These are phyloP conservation scores for Myotis brandtii DNA, from an alignment of 2,113 vertebrate genomes.

Conservation along the genomic window DNA sequence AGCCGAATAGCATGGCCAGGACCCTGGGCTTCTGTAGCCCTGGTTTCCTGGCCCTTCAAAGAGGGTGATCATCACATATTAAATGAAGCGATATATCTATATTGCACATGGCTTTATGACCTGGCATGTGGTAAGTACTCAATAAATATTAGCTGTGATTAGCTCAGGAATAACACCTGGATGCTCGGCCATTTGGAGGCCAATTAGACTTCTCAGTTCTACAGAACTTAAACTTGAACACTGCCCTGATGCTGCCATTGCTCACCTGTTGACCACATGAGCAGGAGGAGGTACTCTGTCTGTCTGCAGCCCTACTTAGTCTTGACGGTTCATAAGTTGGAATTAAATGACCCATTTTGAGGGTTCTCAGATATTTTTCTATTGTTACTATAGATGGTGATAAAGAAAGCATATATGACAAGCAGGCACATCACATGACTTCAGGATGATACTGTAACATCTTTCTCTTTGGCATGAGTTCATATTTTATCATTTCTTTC, in stretches of 20 bases:
- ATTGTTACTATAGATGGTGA: neutral
- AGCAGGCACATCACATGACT: neutral
- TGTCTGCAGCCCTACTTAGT: neutral
- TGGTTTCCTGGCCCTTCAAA: neutral
- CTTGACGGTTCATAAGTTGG: neutral
- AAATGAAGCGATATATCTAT: neutral
- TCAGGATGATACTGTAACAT: neutral
- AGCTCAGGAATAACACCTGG: neutral
- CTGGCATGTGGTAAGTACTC: neutral
- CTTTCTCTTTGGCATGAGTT: conserved; percentile 27
- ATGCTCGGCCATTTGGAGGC: neutral
- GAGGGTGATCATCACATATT: neutral
- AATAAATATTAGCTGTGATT: neutral
- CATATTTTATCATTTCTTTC: neutral
- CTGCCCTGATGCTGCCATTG: too few relatives aligned
- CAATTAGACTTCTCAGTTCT: neutral
- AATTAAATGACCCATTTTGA: conserved; percentile 7
- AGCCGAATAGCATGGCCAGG: neutral
- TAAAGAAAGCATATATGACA: neutral
- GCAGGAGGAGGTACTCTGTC: neutral
- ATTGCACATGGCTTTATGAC: neutral
- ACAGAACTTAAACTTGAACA: accelerated
- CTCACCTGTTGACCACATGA: too few relatives aligned
- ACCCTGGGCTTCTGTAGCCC: neutral
- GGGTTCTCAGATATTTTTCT: neutral